Evolutionary conservation across 1,140 invertebrate species (phyloP), one percentile per base, ranked within the genome.

Genomic region (Saccostrea cuccullata): DNA sequence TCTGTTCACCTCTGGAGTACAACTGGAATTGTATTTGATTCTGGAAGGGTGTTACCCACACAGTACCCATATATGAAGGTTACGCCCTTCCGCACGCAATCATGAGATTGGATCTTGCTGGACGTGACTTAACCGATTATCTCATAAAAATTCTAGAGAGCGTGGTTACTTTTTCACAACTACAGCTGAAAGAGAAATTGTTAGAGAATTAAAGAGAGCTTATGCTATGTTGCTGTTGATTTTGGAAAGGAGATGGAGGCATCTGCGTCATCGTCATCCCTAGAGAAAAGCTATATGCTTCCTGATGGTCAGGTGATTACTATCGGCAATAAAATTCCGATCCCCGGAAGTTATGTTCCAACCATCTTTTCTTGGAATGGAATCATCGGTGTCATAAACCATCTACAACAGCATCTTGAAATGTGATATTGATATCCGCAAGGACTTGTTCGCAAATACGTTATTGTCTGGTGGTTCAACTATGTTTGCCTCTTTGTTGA

Each of bases 51-150:
- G 93, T 93, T 67, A 97, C 97, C 13, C 98, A 98, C 96, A 98
- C 97, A 60, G 98, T 98, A 67, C 98, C 98, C 95, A 94, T 94
- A 60, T 98, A 98, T 95, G 98, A 98, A 96, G 98, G 97, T 90
- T 73, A 88, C 92, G 96, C 96, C 88, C 92, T 96, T 97, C 98
- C 94, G 94, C 96, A 99, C 98, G 93, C 98, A 98, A 96, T 98
- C 98, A 96, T 97, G 98, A 95, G 98, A 98, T 97, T 98, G 95
- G 97, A 98, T 95, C 96, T 98, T 95, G 55, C 70, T 36, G 85
- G 86, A 93, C 60, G 47, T 6, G 47, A 47, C 6, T 5, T 47
- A 5, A 47, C 47, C 1, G 47, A 47, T 47, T 47, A 47, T 47
- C 47, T 47, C 0, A 47, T 47, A 5, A 47, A 47, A 47, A 2